Conservation (phyloP, 2,888 invertebrate genomes). For the Rhagium mordax region DNA sequence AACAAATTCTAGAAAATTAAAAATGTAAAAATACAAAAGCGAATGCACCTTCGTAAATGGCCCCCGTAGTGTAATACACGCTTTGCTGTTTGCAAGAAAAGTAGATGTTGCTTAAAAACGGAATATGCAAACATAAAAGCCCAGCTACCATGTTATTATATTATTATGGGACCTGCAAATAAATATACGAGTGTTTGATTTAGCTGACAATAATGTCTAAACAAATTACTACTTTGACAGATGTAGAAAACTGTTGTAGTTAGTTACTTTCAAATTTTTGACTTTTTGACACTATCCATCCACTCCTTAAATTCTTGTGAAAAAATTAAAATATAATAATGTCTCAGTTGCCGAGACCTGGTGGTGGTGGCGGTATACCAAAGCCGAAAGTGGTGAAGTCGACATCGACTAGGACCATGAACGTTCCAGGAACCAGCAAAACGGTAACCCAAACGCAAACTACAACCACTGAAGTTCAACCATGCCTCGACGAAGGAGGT, state of each 20-base stretch:
- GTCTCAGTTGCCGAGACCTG: constrained; percentile 36
- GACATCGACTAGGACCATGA: constrained; percentile 14
- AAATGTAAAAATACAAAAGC: too few species aligned
- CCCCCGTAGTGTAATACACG: too few species aligned
- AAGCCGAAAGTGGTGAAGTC: constrained; percentile 26
- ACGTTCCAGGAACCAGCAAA: constrained; percentile 34
- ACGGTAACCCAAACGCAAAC: constrained; percentile 32
- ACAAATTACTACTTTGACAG: not conserved
- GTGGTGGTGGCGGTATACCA: constrained; percentile 14
- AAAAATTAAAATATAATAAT: constrained; percentile 18
- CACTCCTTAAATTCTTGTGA: constrained; percentile 7
- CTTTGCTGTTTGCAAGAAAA: too few species aligned
- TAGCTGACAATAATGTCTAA: not conserved
- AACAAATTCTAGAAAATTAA: too few species aligned
- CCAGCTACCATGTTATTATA: too few species aligned
- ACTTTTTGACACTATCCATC: not conserved
- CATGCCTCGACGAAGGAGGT: constrained; percentile 1
- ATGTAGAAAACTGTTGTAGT: not conserved
- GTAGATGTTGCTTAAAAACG: too few species aligned
- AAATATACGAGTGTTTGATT: not conserved
- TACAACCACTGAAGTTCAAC: constrained; percentile 29
- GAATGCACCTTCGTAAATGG: too few species aligned
- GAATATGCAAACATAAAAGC: too few species aligned
- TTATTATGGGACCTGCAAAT: too few species aligned
- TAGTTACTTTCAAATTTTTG: not conserved